Evolutionary conservation across 2,113 vertebrate genomes (phyloP).

Genomic region (Mandrillus leucophaeus): DNA sequence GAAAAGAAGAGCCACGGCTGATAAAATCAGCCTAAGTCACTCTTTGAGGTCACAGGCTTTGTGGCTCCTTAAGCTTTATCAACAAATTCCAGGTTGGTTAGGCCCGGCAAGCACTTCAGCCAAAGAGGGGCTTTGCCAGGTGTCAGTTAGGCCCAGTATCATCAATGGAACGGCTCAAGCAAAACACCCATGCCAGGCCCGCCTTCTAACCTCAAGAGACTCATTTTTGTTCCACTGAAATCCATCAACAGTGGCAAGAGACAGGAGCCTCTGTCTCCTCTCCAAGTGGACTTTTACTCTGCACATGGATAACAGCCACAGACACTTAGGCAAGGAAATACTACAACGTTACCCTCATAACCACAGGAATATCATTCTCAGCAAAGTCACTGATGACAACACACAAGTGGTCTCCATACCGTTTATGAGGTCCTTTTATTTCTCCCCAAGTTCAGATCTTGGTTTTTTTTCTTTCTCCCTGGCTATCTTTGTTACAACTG

Average conservation of each 20-base stretch:
- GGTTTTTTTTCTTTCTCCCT: rapidly evolving
- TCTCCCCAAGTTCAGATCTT: background rate
- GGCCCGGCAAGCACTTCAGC: background rate
- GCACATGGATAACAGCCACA: rapidly evolving
- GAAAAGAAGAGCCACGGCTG: background rate
- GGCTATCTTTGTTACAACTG: background rate
- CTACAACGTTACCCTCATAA: background rate
- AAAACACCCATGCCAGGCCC: background rate
- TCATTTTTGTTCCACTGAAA: background rate
- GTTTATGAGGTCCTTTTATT: background rate
- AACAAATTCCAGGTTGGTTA: background rate
- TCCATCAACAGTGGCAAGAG: background rate
- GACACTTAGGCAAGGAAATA: background rate
- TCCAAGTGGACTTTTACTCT: background rate
- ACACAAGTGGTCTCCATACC: rapidly evolving
- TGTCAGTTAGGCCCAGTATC: background rate
- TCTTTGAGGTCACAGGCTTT: background rate
- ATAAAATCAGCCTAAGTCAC: background rate
- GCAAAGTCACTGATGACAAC: background rate
- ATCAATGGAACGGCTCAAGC: background rate
- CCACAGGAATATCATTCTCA: background rate
- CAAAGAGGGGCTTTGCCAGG: background rate
- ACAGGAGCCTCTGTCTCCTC: rapidly evolving
- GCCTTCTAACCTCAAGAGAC: background rate
- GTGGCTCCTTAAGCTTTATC: background rate